Base-by-base conservation (phyloP, 2,113 vertebrate genomes). In the Eclectus roratus region DNA sequence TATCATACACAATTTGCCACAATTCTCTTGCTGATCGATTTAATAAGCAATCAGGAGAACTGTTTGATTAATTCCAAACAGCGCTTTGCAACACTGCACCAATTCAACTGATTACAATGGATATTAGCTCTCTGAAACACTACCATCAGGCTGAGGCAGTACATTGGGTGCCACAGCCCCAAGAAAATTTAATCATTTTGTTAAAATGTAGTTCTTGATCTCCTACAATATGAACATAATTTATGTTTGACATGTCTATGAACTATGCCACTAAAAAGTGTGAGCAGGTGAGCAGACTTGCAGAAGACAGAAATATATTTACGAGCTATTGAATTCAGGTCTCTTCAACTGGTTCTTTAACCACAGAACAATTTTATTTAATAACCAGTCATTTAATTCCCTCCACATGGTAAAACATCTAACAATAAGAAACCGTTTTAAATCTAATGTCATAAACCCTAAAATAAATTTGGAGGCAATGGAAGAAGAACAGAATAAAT, bases 1-100 rank as follows among this genome's bases (percentile, higher is more conserved):
- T 92, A 96, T 96, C 91, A 96, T 73, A 93, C 4, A 91, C 55
- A 84, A 82, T 65, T 96, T 91, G 72, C 50, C 46, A 35, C 63
- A 93, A 64, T 92, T 80, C 35, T 96, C 88, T 96, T 91, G 71
- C 64, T 95, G 94, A 96, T 95, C 95, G 94, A 96, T 96, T 96
- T 93, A 93, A 94, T 82, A 91, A 97, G 80, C 84, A 95, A 90
- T 93, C 89, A 97, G 91, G 93, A 97, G 90, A 91, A 63, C 37
- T 82, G 89, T 82, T 61, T 86, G 94, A 97, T 97, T 95, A 96
- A 92, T 95, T 94, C 91, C 87, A 77, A 94, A 79, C 66, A 96
- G 35, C 14, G 72, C 69, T 85, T 93, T 35, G 39, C 86, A 98
- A 77, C 60, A 76, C 50, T 23, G 17, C 39, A 74, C 43, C 7